Base-by-base conservation (phyloP, 2,797 vertebrate species). In the Aeoliscus strigatus region DNA sequence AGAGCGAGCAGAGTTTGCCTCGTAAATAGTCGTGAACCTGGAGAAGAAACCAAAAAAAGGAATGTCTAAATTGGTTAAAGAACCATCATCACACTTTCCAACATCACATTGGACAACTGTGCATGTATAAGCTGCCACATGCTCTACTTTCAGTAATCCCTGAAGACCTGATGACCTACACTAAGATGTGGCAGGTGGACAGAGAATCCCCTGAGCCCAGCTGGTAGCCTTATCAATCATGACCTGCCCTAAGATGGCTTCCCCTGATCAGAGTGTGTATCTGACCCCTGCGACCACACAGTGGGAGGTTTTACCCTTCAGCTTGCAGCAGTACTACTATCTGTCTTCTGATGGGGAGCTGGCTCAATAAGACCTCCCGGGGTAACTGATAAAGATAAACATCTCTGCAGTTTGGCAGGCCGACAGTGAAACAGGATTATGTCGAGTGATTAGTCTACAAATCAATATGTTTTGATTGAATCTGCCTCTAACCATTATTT, bases 11-110 rank as follows among this genome's bases (percentile, higher is more conserved):
- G 30, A 99, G 79, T 75, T 98, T 98, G 76, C 94, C 96, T 51
- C 96, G 89, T 80, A 98, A 90, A 85, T 98, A 98, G 79, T 98
- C 96, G 1, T 99, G 96, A 29, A 98, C 96, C 96, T 99, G 74
- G 25, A 47, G 45, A 47, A 71, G 9, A 31, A 63, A 51, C 4
- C 17, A 18, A 9, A 43, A 28, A 29, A 3, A 21, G 18, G 18
- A 21, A 17, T 27, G 0, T n/a, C n/a, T n/a, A n/a, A n/a, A 30
- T 14, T 4, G 13, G 35, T 4, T 27, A 5, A 43, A 34, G 24
- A 23, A 33, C 45, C 28, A 12, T n/a, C 4, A 14, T 17, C 21
- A 35, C 12, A 15, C 6, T 39, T 54, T 39, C 31, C 2, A 16
- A 23, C 14, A 2, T 38, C 11, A 11, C 33, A 41, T 32, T 27